Base-by-base conservation (phyloP, 2,113 vertebrate genomes). In the Sinocyclocheilus maitianheensis region DNA sequence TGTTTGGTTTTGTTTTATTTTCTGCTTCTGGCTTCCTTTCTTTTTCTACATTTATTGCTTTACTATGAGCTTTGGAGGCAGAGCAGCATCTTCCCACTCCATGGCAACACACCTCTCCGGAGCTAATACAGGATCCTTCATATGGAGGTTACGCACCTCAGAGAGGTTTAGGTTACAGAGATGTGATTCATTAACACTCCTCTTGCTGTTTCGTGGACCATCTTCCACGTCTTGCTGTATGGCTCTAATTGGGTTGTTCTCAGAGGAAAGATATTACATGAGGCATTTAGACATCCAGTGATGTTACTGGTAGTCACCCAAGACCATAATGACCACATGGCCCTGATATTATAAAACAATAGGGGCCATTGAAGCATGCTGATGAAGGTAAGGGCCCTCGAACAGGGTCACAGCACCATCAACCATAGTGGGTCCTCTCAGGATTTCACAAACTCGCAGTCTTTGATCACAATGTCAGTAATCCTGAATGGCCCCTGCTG, bases 91-190 rank as follows among this genome's bases (percentile, higher is more conserved):
- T 16, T 93, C 93, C 92, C 91, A 91, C 93, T 93, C 93, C 93
- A 92, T 94, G 91, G 93, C 92, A 95, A 94, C 94, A 90, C 88
- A 89, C 92, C 91, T 94, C 91, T 89, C 90, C 90, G 69, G 88
- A 81, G 37, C 92, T 89, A 88, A 91, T 89, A 90, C 91, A 77
- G 87, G 90, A 91, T 90, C 85, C 60, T 77, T 67, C 85, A 83
- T 43, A 48, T 77, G 79, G 26, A 65, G 51, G 65, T 80, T 78
- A 43, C 55, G 53, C 72, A 80, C 53, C 48, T 24, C 75, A 51
- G 80, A 84, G 85, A 86, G 77, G 8, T 67, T 62, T 76, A 76
- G 83, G 51, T 79, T 83, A 67, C 84, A 83, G 48, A 40, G 48
- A 60, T 69, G 72, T 88, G 84, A 85, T 82, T 88, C 77, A 60